Evolutionary conservation across 2,888 invertebrate genomes (phyloP).

Genomic region (Pammene aurita): DNA sequence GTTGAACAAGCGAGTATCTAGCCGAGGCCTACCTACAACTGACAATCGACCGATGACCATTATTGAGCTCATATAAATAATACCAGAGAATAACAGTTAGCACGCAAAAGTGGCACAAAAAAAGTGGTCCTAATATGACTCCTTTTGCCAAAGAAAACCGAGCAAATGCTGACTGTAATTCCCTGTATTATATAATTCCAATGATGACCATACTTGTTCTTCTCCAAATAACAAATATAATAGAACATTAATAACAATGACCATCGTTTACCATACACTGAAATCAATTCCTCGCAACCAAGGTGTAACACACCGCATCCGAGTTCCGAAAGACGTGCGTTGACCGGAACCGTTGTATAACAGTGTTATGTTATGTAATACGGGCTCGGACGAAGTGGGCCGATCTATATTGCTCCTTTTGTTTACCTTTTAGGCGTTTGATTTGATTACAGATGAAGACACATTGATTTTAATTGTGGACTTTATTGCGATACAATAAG

Average conservation of each 20-base stretch:
- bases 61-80: no score
- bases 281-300: slow-evolving; percentile 1
- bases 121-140: no score
- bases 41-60: no score
- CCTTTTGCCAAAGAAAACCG: no score
- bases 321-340: slow-evolving; percentile 30
- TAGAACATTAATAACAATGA: not conserved
- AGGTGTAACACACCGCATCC: slow-evolving; percentile 9
- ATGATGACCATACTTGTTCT: no score
- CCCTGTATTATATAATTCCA: no score
- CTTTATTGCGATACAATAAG: not conserved
- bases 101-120: no score
- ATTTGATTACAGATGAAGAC: not conserved
- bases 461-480: not conserved
- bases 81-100: no score
- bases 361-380: slow-evolving; percentile 31
- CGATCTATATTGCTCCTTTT: slow-evolving; percentile 29
- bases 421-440: slow-evolving; percentile 12
- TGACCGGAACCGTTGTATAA: slow-evolving; percentile 38
- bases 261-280: not conserved
- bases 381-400: slow-evolving; percentile 22
- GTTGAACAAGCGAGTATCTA: no score
- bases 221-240: not conserved
- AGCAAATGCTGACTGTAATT: no score
- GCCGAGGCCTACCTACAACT: no score